phyloP scores from a whole-genome alignment of 1,140 invertebrate genomes.

The Drosophila takahashii region DNA sequence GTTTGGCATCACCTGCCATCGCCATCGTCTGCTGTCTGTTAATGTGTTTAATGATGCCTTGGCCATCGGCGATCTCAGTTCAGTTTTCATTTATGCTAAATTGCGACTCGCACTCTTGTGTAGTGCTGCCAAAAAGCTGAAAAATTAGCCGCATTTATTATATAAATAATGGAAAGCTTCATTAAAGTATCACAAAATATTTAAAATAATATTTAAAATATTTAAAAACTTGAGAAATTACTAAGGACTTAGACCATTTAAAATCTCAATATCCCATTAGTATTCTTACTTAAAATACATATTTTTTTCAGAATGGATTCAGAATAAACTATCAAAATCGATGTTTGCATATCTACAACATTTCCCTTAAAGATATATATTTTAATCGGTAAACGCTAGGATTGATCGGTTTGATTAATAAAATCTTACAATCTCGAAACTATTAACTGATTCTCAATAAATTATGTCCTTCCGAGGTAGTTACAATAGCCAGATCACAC shows the following conservation, averaged over 20 bases:
- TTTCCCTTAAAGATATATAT: too few species aligned
- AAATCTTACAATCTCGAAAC: neutral
- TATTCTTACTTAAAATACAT: neutral
- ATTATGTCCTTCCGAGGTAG: neutral
- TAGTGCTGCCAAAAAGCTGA: neutral
- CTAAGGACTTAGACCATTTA: too few species aligned
- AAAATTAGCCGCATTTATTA: neutral
- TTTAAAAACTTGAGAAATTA: too few species aligned
- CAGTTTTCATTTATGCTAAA: constrained; percentile 73
- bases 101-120: constrained; percentile 35
- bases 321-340: too few species aligned
- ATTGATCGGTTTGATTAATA: neutral
- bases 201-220: too few species aligned
- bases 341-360: too few species aligned
- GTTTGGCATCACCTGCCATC: constrained; percentile 75
- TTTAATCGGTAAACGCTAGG: too few species aligned
- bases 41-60: constrained; percentile 81
- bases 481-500: neutral
- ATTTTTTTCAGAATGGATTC: neutral
- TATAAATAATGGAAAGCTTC: neutral
- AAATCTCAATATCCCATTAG: too few species aligned
- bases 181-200: neutral
- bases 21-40: constrained; percentile 55
- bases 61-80: constrained; percentile 51
- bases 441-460: neutral